phyloP scores from a whole-genome alignment of 2,113 vertebrate genomes.

The Nothobranchius kuhntae region DNA sequence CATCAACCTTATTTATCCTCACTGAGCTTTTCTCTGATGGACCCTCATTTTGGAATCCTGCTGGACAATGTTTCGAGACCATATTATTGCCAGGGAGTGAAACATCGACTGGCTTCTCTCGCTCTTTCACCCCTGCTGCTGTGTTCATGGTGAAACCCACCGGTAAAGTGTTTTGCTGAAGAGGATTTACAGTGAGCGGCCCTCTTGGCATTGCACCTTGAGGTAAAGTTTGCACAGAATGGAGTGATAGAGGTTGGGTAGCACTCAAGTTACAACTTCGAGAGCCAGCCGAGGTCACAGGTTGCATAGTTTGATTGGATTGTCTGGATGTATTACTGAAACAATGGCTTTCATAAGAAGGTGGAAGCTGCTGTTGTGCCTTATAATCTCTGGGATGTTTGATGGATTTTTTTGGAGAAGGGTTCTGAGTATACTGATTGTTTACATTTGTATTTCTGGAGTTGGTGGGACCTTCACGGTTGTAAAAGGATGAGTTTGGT shows the following conservation, averaged over 20 bases:
- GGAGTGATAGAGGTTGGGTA: fast-evolving
- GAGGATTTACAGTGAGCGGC: neutral
- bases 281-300: neutral
- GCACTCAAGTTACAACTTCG: neutral
- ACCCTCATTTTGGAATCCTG: neutral
- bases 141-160: neutral
- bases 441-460: neutral
- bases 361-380: neutral
- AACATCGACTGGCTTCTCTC: neutral
- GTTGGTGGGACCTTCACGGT: too few relatives aligned
- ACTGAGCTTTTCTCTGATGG: neutral
- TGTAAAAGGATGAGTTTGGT: neutral
- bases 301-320: constrained; percentile 5
- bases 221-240: neutral
- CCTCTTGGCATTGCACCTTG: neutral
- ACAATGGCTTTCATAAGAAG: neutral
- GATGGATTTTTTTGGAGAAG: neutral
- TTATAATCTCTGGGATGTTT: neutral
- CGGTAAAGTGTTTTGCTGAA: constrained; percentile 5
- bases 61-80: too few relatives aligned
- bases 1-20: neutral
- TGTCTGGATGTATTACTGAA: neutral
- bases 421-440: neutral
- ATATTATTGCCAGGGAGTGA: neutral
- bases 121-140: neutral